Evolutionary conservation across 2,888 invertebrate genomes (phyloP), one percentile per base, ranked within the genome.

Genomic region (Drosophila mayaguana): DNA sequence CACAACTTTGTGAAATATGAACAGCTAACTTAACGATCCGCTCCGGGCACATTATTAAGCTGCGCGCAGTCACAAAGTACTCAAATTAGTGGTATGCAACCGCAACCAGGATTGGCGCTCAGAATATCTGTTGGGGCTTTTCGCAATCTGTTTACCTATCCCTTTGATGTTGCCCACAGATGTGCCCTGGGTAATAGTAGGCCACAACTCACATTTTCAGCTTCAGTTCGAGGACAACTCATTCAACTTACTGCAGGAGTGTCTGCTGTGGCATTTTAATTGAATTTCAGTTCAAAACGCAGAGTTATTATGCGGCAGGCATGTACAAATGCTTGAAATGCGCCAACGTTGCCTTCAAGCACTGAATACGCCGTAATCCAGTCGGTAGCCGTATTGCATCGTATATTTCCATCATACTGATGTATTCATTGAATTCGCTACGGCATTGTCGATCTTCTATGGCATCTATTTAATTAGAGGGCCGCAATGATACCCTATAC

Each of bases 61-160:
- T 64, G 51, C 51, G 65, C 75, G 43, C 55, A 74, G 77, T 75
- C 69, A 72, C 69, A 78, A 65, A 78, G 68, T 54, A 64, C 71
- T 73, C 69, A 88, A 83, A 88, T 83, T 83, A 86, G 89, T 86
- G 83, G 78, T 57, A 72, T 63, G 68, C 62, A 70, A 34, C 51
- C 43, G 36, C 36, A 55, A 18, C 48, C 22, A 40, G 43, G 32
- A 48, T 64, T 34, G 34, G 16, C 34, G 20, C 34, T 40, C 25
- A 18, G 42, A 32, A 66, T 55, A 55, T 62, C 62, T 57, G 61
- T 45, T 50, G 45, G 56, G 50, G 74, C 68, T 69, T 78, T 57
- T 70, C 67, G 72, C 72, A 80, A 80, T 69, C 81, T 64, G 69
- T 73, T 77, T 68, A 83, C 75, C 84, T 75, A 81, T 81, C 72